Conservation (phyloP, 2,797 vertebrate species). For the Xenops minutus region DNA sequence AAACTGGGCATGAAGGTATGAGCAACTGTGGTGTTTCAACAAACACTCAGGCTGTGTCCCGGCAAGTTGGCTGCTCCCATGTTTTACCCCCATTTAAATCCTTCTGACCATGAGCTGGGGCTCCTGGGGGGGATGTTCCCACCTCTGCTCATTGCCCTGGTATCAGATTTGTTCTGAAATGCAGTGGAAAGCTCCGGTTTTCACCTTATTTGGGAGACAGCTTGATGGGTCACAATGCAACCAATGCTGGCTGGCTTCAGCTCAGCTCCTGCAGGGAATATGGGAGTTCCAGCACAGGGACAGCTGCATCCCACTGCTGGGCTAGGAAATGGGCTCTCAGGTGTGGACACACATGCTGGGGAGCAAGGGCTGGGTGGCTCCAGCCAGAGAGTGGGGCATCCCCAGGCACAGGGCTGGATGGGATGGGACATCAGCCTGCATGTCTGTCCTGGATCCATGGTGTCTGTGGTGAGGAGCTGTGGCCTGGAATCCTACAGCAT, state of each 20-base stretch:
- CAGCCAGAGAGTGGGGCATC: background rate
- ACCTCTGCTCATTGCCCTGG: background rate
- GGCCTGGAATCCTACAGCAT: background rate
- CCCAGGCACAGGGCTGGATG: background rate
- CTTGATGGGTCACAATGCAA: accelerated
- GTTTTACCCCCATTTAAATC: background rate
- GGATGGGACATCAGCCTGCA: background rate
- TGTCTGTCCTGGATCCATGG: accelerated
- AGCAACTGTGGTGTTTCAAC: background rate
- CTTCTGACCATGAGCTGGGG: background rate
- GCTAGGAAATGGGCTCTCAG: background rate
- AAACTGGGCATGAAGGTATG: accelerated
- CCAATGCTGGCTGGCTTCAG: accelerated
- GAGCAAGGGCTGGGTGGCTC: background rate
- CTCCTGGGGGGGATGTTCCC: background rate
- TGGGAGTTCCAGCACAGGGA: background rate
- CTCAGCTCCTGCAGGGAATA: accelerated
- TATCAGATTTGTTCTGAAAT: background rate
- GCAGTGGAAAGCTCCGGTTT: background rate
- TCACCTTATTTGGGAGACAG: background rate
- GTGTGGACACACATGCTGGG: background rate
- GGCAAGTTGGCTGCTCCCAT: accelerated
- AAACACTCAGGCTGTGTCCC: background rate
- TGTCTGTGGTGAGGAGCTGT: accelerated
- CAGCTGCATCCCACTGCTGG: background rate